These are phyloP conservation scores for Brachyhypopomus occidentalis DNA, from an alignment of 2,113 vertebrate species.

Conservation along the genomic window DNA sequence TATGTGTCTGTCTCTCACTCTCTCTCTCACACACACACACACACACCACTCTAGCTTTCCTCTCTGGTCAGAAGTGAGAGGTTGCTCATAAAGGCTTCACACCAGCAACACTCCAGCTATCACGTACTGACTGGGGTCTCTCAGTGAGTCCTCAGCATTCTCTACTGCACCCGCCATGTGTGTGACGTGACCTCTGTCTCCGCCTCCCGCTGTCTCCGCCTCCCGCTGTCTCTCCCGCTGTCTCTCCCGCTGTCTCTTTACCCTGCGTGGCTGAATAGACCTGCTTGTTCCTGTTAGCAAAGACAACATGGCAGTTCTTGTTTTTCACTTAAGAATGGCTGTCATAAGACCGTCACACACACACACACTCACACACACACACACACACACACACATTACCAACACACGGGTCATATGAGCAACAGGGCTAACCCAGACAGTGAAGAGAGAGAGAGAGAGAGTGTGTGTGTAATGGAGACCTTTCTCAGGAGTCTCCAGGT, in stretches of 20 bases:
- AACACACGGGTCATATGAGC: slow-evolving; percentile 74
- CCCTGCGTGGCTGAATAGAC: slow-evolving; percentile 43
- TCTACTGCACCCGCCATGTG: slow-evolving; percentile 5
- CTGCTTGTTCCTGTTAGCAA: slow-evolving; percentile 53
- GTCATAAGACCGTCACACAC: slow-evolving; percentile 75
- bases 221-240: slow-evolving; percentile 7
- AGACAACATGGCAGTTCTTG: slow-evolving; percentile 56
- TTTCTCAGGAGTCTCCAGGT: slow-evolving; percentile 50
- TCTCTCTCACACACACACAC: background rate
- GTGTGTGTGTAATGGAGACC: slow-evolving; percentile 62
- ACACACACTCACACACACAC: slow-evolving; percentile 31
- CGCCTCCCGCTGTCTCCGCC: slow-evolving; percentile 2
- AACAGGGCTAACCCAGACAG: slow-evolving; percentile 16
- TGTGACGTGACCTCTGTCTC: background rate
- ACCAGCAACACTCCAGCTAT: background rate
- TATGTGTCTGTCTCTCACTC: too few species aligned
- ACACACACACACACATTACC: slow-evolving; percentile 29
- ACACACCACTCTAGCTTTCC: too few species aligned
- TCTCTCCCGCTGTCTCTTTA: slow-evolving; percentile 10
- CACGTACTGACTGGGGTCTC: too few species aligned
- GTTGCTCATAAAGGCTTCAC: too few species aligned
- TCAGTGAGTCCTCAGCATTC: background rate
- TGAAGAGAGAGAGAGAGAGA: slow-evolving; percentile 19
- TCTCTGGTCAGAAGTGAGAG: too few species aligned
- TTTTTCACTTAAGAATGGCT: slow-evolving; percentile 23